Evolutionary conservation across 1,140 invertebrate species (phyloP), one percentile per base, ranked within the genome.

Genomic region (Drosophila suzukii): DNA sequence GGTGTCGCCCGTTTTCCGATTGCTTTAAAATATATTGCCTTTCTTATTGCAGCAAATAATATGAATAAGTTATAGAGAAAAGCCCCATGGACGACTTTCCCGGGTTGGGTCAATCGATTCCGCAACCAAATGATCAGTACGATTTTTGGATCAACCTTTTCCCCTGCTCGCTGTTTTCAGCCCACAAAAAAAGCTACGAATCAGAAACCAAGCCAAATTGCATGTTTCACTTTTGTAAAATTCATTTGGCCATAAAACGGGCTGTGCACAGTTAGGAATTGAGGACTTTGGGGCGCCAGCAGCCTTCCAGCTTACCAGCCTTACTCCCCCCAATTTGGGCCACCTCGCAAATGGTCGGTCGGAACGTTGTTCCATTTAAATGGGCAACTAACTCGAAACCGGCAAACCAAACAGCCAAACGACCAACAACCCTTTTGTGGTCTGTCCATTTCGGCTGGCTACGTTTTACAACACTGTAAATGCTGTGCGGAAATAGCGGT

Each of bases 391-490:
- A 88, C 79, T 82, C 66, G 81, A 70, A 79, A 83, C 65, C 51
- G 41, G 61, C 30, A 60, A 38, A 27, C 38, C 20, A 44, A 46
- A 56, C 24, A 50, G 77, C 56, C 55, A 62, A 60, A 63, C 60
- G 41, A 60, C 46, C 55, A 38, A 44, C 60, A 77, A 77, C 83
- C 84, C 76, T 89, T 88, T 88, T 81, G 75, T 67, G 83, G 83
- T 85, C 71, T 71, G 75, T 59, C 74, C 83, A 77, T 75, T 85
- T 81, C 50, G 49, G 65, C 59, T 78, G 74, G 58, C 51, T 89
- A 77, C 83, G 80, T 84, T 88, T 88, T 89, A 88, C 84, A 88
- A 84, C 84, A 88, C 84, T 89, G 73, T 75, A 82, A 86, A 75
- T 85, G 82, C 43, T 75, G 74, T 81, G 70, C 82, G 70, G 78